These are phyloP conservation scores for Proteles cristata DNA, from an alignment of 2,113 vertebrate genomes.

Conservation along the genomic window DNA sequence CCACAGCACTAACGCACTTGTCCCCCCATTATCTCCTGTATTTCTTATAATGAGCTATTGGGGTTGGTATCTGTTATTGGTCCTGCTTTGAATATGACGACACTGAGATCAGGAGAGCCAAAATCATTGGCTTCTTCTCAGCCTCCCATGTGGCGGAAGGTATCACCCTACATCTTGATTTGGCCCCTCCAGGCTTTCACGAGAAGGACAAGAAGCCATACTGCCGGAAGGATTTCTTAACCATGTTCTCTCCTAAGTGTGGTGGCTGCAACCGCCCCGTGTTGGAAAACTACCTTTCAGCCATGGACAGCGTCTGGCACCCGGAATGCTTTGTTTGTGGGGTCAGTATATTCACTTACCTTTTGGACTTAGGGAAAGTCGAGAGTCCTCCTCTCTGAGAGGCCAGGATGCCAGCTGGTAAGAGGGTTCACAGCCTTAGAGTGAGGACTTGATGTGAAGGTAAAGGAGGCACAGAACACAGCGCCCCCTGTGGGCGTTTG, in stretches of 20 bases:
- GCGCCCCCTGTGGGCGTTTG: neutral
- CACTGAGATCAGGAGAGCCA: neutral
- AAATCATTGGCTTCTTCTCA: neutral
- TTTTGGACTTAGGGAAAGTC: rapidly evolving
- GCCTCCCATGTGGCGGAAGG: neutral
- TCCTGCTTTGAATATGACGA: neutral
- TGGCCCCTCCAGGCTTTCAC: constrained; percentile 86
- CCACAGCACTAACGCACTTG: neutral
- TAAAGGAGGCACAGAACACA: neutral
- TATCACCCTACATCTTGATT: neutral
- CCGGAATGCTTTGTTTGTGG: constrained; percentile 94
- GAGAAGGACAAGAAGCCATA: constrained; percentile 93
- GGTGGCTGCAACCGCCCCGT: constrained; percentile 91
- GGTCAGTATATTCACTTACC: constrained; percentile 83
- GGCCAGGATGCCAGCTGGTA: neutral
- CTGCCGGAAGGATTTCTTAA: constrained; percentile 92
- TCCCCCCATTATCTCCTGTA: neutral
- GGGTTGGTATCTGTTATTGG: too few species aligned
- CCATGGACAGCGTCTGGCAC: constrained; percentile 93
- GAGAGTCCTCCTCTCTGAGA: neutral
- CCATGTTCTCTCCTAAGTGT: constrained; percentile 93
- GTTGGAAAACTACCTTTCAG: constrained; percentile 91
- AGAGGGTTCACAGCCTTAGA: neutral
- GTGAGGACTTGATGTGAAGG: neutral
- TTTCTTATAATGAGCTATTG: neutral